Evolutionary conservation across 2,888 invertebrate genomes (phyloP).

Genomic region (Lasioglossum pauxillum): DNA sequence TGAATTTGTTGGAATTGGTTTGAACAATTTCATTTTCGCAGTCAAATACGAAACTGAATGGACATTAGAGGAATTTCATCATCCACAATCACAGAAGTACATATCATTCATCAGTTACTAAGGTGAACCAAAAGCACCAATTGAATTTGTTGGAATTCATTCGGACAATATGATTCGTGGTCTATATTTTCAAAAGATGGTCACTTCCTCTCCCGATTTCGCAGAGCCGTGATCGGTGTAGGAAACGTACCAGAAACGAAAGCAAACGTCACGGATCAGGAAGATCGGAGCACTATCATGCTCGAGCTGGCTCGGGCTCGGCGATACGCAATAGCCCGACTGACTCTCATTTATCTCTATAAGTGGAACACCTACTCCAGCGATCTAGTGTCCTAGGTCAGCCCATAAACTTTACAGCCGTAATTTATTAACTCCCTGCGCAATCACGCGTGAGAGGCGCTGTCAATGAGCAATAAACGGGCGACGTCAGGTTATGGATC

Average conservation of each 20-base stretch:
- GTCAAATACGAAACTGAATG: too few species aligned
- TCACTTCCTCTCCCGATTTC: neutral
- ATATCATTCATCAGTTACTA: too few species aligned
- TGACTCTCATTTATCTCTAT: neutral
- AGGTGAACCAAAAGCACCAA: too few species aligned
- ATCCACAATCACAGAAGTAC: too few species aligned
- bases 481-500: neutral
- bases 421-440: conserved; percentile 10
- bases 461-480: conserved; percentile 12
- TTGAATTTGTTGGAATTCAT: too few species aligned
- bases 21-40: too few species aligned
- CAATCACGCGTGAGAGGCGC: conserved; percentile 6
- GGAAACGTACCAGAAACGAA: neutral
- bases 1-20: too few species aligned
- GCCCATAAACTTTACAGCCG: conserved; percentile 17
- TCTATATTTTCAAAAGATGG: too few species aligned
- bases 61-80: too few species aligned
- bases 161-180: too few species aligned
- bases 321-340: conserved; percentile 9
- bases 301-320: neutral
- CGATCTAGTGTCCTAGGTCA: conserved; percentile 16
- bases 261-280: neutral
- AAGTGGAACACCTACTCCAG: conserved; percentile 4
- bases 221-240: neutral
- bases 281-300: neutral